phyloP scores from a whole-genome alignment of 2,888 invertebrate species.

The Harpalus rubripes region DNA sequence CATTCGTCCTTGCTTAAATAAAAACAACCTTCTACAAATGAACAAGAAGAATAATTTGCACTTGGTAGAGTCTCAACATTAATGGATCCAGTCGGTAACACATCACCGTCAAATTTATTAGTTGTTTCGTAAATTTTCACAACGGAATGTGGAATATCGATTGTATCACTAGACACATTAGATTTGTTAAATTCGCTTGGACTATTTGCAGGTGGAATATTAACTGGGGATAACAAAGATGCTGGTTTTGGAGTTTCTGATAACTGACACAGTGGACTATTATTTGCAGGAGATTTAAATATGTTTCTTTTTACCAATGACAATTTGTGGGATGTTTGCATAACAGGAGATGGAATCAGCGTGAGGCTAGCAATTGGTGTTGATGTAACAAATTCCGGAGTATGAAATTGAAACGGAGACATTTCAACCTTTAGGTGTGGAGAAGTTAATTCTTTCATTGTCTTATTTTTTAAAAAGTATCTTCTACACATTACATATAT shows the following conservation, averaged over 20 bases:
- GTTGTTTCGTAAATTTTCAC: constrained; percentile 5
- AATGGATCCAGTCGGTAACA: neutral
- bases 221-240: neutral
- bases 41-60: neutral
- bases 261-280: too few species aligned
- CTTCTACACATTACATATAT: constrained; percentile 11
- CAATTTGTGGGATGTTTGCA: neutral
- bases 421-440: neutral
- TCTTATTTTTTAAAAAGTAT: too few species aligned
- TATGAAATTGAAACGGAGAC: neutral
- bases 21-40: constrained; percentile 36
- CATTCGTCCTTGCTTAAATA: constrained; percentile 11
- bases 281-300: neutral
- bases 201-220: neutral
- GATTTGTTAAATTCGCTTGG: too few species aligned
- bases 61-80: neutral
- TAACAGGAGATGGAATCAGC: too few species aligned
- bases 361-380: neutral
- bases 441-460: too few species aligned
- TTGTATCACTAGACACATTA: neutral
- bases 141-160: neutral
- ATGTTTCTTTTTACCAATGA: too few species aligned
- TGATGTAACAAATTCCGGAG: neutral
- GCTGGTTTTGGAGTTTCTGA: neutral
- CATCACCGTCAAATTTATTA: constrained; percentile 14